Percentiles rank a stretch among this genome's conserved stretches.
Evolutionary conservation across 2,888 invertebrate genomes (phyloP).

Genomic region (Siphonodentalium dalli): DNA sequence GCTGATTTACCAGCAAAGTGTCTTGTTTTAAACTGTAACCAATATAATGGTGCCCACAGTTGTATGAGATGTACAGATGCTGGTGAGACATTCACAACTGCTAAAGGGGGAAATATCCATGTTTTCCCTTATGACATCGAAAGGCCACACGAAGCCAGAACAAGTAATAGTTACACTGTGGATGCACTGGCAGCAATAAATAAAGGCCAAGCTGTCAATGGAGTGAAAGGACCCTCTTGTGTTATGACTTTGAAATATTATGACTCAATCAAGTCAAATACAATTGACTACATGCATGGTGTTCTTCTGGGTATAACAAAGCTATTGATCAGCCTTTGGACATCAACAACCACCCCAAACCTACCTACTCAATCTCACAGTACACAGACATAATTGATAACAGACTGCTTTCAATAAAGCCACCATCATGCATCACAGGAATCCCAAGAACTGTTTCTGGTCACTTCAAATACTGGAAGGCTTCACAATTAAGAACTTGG

Average conservation of each 20-base stretch:
- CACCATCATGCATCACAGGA: slow-evolving; percentile 24
- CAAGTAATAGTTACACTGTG: neutral
- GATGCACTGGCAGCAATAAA: slow-evolving; percentile 15
- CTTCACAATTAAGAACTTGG: slow-evolving; percentile 31
- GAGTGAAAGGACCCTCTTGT: slow-evolving; percentile 33
- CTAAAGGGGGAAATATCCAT: slow-evolving; percentile 16
- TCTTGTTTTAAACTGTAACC: slow-evolving; percentile 21
- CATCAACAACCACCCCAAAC: slow-evolving; percentile 1
- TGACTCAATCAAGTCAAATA: slow-evolving; percentile 8
- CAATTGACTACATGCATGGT: slow-evolving; percentile 36
- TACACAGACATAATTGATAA: slow-evolving; percentile 18
- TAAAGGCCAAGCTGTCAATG: slow-evolving; percentile 6
- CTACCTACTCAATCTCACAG: slow-evolving; percentile 10
- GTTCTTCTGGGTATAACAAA: slow-evolving; percentile 29
- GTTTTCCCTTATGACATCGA: slow-evolving; percentile 23
- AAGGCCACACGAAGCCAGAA: slow-evolving; percentile 8
- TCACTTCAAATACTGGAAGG: slow-evolving; percentile 35
- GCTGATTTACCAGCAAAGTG: slow-evolving; percentile 33
- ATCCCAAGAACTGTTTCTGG: slow-evolving; percentile 21
- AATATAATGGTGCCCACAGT: slow-evolving; percentile 29
- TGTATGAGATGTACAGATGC: slow-evolving; percentile 24
- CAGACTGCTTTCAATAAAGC: slow-evolving; percentile 20
- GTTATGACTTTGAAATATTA: slow-evolving; percentile 19
- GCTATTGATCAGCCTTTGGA: slow-evolving; percentile 20
- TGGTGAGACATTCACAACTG: slow-evolving; percentile 23